Conservation (phyloP, 2,113 vertebrate genomes). For the Elephantulus edwardii region DNA sequence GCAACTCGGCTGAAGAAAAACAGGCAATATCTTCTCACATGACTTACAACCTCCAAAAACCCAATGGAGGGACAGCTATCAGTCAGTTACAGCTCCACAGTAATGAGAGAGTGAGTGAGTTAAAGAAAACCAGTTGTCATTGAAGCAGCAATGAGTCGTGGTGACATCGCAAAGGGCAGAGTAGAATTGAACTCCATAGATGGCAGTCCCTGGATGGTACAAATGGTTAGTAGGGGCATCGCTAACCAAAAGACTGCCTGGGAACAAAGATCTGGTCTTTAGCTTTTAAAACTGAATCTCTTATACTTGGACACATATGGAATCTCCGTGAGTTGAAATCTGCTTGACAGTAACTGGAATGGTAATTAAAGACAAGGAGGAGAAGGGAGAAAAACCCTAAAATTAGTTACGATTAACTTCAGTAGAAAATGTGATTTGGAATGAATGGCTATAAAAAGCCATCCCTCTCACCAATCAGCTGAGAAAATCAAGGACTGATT, state of each 20-base stretch:
- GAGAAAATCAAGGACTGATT: not conserved
- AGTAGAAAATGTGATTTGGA: not conserved
- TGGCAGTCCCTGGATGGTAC: not conserved
- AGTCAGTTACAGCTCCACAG: too few species aligned
- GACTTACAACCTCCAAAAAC: too few species aligned
- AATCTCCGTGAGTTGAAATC: not conserved
- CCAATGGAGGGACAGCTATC: too few species aligned
- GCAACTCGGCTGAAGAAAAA: too few species aligned
- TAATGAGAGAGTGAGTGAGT: too few species aligned
- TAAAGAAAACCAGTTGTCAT: too few species aligned
- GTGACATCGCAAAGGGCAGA: not conserved
- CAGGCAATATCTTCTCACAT: too few species aligned
- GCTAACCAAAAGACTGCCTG: not conserved
- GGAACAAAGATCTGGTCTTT: too few species aligned
- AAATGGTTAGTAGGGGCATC: not conserved
- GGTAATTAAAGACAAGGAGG: not conserved
- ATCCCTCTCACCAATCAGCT: not conserved
- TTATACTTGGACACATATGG: too few species aligned
- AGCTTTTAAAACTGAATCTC: too few species aligned
- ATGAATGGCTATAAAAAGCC: not conserved
- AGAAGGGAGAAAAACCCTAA: slow-evolving; percentile 1
- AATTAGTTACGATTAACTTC: not conserved
- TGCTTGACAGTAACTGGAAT: not conserved
- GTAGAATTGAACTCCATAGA: not conserved
- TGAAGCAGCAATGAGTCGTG: too few species aligned